Evolutionary conservation across 2,113 vertebrate species (phyloP).

Genomic region (Microcebus lehilahytsara): DNA sequence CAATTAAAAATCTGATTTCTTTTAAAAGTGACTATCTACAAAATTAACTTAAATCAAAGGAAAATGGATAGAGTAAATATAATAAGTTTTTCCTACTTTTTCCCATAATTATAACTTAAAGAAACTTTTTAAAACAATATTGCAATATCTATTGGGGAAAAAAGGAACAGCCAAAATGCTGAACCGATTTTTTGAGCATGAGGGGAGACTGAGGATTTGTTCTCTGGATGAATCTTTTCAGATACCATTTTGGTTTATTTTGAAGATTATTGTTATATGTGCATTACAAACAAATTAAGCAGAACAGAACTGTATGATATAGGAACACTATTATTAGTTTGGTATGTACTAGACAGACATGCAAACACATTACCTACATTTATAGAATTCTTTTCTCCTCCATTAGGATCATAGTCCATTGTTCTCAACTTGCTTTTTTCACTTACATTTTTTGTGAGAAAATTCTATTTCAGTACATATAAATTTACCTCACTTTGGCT

Average conservation of each 20-base stretch:
- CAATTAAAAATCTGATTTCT: constrained; percentile 3
- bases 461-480: neutral
- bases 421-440: neutral
- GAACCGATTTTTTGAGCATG: neutral
- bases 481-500: neutral
- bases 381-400: neutral
- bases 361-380: neutral
- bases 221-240: constrained; percentile 26
- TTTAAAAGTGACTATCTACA: neutral
- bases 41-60: constrained; percentile 27
- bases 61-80: neutral
- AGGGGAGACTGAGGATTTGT: constrained; percentile 5
- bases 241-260: neutral
- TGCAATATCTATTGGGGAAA: neutral
- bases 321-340: neutral
- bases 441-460: neutral
- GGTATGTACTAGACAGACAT: neutral
- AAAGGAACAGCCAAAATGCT: neutral
- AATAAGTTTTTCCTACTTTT: neutral
- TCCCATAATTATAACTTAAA: constrained; percentile 43
- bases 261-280: neutral
- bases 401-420: neutral
- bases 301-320: neutral
- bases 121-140: neutral
- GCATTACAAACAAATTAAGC: neutral